Evolutionary conservation across 2,113 vertebrate genomes (phyloP).

Genomic region (Lethenteron camtschaticum): DNA sequence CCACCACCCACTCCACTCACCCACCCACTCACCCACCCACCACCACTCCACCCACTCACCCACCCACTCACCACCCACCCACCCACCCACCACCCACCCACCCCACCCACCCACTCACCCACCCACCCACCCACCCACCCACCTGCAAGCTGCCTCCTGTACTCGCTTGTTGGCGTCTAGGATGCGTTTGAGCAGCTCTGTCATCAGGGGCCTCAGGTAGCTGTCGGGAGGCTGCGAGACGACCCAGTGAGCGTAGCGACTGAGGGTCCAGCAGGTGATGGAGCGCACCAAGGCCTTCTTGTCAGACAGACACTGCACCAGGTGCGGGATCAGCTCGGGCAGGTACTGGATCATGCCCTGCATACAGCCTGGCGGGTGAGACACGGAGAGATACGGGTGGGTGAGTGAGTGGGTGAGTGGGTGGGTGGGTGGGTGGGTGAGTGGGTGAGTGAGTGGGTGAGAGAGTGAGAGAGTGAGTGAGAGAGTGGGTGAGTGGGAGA

Average conservation of each 20-base stretch:
- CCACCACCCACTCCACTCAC: no score
- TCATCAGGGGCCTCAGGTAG: slow-evolving; percentile 91
- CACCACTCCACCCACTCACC: no score
- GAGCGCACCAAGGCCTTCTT: slow-evolving; percentile 92
- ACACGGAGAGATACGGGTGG: background rate
- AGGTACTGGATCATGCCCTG: slow-evolving; percentile 90
- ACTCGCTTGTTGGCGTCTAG: slow-evolving; percentile 87
- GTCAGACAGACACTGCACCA: slow-evolving; percentile 74
- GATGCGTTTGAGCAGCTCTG: slow-evolving; percentile 73
- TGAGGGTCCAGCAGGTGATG: slow-evolving; percentile 92
- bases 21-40: no score
- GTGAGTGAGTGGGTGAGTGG: background rate
- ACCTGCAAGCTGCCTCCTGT: slow-evolving; percentile 96
- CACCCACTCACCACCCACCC: no score
- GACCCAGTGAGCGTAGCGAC: slow-evolving; percentile 92
- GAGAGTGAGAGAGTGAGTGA: no score
- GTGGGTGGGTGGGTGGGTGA: background rate
- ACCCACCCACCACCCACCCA: accelerated
- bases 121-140: no score
- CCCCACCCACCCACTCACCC: no score
- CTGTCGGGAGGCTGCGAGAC: slow-evolving; percentile 76
- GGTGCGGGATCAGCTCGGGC: slow-evolving; percentile 35
- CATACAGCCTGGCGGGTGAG: slow-evolving; percentile 48
- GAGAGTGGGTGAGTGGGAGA: no score
- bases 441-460: background rate